phyloP scores from a whole-genome alignment of 2,797 vertebrate species.

The Pteropus rufus region DNA sequence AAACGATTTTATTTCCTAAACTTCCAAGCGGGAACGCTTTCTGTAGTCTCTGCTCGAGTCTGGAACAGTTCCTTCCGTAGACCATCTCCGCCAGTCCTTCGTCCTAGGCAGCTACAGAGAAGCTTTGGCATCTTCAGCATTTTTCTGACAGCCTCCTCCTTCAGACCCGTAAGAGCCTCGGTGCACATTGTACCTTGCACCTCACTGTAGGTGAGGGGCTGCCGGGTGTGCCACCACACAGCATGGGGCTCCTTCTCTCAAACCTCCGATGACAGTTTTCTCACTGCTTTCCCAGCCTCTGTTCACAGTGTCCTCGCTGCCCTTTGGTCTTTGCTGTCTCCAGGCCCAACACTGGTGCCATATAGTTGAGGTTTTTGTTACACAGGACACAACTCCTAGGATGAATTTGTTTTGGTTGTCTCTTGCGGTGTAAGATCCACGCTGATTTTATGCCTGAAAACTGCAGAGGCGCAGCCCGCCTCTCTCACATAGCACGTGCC shows the following conservation, averaged over 20 bases:
- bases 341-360: not conserved
- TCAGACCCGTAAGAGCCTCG: too few species aligned
- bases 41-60: not conserved
- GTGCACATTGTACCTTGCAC: not conserved
- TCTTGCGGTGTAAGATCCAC: not conserved
- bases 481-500: rapidly evolving
- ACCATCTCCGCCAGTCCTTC: not conserved
- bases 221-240: too few species aligned
- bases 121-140: not conserved
- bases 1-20: not conserved
- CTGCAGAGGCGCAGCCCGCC: not conserved
- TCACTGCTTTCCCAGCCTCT: not conserved
- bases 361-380: not conserved
- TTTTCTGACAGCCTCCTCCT: not conserved
- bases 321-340: not conserved
- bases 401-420: not conserved
- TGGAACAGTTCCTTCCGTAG: not conserved
- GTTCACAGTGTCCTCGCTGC: not conserved
- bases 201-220: not conserved
- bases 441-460: not conserved
- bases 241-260: not conserved
- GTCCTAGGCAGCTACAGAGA: not conserved
- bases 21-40: not conserved
- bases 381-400: not conserved
- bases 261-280: not conserved